Evolutionary conservation across 2,888 invertebrate genomes (phyloP), one percentile per base, ranked within the genome.

Genomic region (Dasypolia templi): DNA sequence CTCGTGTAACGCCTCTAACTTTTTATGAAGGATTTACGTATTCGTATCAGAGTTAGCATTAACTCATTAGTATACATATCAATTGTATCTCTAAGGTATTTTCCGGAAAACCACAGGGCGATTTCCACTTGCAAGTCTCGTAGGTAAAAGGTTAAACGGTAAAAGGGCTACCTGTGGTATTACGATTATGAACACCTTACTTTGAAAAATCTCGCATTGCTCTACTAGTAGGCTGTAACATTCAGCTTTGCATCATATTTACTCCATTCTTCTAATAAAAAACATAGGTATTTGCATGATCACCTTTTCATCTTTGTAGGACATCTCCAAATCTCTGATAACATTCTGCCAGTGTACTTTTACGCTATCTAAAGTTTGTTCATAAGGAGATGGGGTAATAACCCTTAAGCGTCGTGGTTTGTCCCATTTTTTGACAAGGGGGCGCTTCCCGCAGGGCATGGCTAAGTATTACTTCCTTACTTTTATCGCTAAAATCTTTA

Each of bases 271-370:
- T 7, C 26, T 29, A 67, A 39, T 39, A 26, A 67, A 32, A 22
- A 26, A 58, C 6, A 68, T 59, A 29, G 0, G 4, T 49, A 32
- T 65, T 44, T 42, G 11, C 22, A 53, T n/a, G 22, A 22, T 72
- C 79, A 95, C 96, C 92, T 94, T 91, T 74, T 95, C 96, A 90
- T 96, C 96, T 88, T 95, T 93, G 77, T 95, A 95, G 29, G 93
- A 93, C 39, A 93, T 77, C 83, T 96, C 96, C 85, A 96, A 85
- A 62, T 92, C 91, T n/a, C 83, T 87, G 22, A 94, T 83, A 26
- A 95, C 95, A 77, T 94, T 94, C 72, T 86, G 93, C 96, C 96
- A 96, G 76, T 96, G 96, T 55, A 87, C 83, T 89, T 95, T 96
- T 5, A 96, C 95, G 2, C 94, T 94, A 0, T 90, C 91, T 82